Evolutionary conservation across 2,888 invertebrate species (phyloP).

Genomic region (Laothoe populi): DNA sequence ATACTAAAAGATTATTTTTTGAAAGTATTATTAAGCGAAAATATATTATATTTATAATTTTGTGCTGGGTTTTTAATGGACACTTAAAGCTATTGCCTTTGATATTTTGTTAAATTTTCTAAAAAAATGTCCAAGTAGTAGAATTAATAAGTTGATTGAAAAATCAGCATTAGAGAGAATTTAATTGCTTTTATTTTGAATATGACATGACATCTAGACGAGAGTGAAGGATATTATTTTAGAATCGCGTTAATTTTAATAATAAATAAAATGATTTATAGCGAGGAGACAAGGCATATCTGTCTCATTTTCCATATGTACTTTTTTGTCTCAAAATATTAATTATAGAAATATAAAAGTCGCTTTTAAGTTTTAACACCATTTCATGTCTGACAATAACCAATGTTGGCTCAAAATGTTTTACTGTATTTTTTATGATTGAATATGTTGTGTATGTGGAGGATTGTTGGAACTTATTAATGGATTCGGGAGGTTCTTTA

Average conservation of each 20-base stretch:
- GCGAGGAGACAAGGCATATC: neutral
- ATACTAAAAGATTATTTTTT: neutral
- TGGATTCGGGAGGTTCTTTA: neutral
- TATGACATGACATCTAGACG: too few relatives aligned
- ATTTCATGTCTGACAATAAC: constrained; percentile 14
- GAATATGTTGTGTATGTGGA: neutral
- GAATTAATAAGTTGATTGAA: too few relatives aligned
- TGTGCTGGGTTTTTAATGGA: neutral
- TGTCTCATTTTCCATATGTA: neutral
- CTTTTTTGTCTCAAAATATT: neutral
- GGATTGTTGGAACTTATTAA: constrained; percentile 12
- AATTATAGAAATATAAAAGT: neutral
- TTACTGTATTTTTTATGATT: neutral
- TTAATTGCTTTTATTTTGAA: too few relatives aligned
- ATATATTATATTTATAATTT: neutral
- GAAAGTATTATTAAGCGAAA: neutral
- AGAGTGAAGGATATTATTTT: neutral
- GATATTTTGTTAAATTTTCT: too few relatives aligned
- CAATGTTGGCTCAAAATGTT: constrained; percentile 13
- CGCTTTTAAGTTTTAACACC: neutral
- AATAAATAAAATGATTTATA: neutral
- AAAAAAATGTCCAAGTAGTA: too few relatives aligned
- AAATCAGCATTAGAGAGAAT: too few relatives aligned
- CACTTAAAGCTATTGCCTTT: neutral
- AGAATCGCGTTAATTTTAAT: neutral